These are phyloP conservation scores for Anniella stebbinsi DNA, from an alignment of 2,797 vertebrate genomes.

Conservation along the genomic window DNA sequence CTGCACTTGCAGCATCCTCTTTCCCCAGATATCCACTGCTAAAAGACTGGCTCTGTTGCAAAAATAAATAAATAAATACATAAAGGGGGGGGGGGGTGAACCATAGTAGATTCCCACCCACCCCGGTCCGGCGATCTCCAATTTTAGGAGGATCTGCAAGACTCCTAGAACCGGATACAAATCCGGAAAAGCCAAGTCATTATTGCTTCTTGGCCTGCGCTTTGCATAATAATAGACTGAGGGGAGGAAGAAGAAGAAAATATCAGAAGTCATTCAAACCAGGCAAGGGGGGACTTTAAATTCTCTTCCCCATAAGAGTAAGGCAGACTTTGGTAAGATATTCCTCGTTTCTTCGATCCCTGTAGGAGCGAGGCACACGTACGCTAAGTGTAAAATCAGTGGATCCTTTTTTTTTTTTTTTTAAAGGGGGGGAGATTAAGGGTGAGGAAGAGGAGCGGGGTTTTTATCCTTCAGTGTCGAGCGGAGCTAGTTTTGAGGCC, in stretches of 20 bases:
- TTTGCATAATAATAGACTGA: background rate
- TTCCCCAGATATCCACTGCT: background rate
- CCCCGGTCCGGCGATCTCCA: background rate
- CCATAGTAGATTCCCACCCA: background rate
- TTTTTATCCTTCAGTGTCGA: background rate
- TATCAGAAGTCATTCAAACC: background rate
- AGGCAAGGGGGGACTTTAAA: too few species aligned
- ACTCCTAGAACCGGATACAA: background rate
- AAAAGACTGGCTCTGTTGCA: background rate
- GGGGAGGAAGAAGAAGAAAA: background rate
- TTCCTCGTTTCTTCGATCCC: too few species aligned
- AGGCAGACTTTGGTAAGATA: background rate
- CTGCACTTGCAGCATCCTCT: background rate
- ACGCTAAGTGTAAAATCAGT: background rate
- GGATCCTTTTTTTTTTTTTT: too few species aligned
- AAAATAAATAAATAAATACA: too few species aligned
- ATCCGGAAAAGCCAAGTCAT: slow-evolving; percentile 2
- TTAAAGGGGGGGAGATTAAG: background rate
- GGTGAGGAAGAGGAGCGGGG: background rate
- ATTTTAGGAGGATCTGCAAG: background rate
- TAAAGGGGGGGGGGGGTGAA: too few species aligned
- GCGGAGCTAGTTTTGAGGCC: too few species aligned
- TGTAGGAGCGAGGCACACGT: background rate
- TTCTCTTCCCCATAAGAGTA: background rate
- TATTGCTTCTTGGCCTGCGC: background rate